A percentile compares a stretch with the other conserved stretches of the same genome.
These are phyloP conservation scores for Tenualosa thibaudeaui DNA, from an alignment of 2,797 vertebrate genomes.

Conservation along the genomic window DNA sequence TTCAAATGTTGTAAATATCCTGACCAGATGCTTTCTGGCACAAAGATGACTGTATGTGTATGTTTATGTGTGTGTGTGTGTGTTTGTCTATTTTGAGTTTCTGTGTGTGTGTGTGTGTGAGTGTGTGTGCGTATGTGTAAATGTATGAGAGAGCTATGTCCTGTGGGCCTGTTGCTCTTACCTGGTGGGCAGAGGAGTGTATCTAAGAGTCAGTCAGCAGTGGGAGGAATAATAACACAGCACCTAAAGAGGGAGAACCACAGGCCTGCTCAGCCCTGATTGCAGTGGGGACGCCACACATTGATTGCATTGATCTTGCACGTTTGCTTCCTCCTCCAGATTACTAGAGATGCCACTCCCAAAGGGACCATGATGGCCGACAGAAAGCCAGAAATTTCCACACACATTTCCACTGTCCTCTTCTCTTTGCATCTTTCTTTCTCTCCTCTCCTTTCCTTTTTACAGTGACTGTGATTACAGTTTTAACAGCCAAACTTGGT, in stretches of 20 bases:
- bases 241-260: slow-evolving; percentile 45
- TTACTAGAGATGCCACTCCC: slow-evolving; percentile 36
- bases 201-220: slow-evolving; percentile 41
- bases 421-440: not conserved
- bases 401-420: not conserved
- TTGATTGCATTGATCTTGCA: slow-evolving; percentile 49
- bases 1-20: too few species aligned
- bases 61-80: slow-evolving; percentile 3
- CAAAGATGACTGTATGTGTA: not conserved
- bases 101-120: not conserved
- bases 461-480: slow-evolving; percentile 37
- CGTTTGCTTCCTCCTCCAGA: slow-evolving; percentile 32
- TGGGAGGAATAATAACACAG: slow-evolving; percentile 35
- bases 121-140: not conserved
- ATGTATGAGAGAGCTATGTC: not conserved
- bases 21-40: too few species aligned
- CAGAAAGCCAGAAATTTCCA: slow-evolving; percentile 27
- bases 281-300: slow-evolving; percentile 34
- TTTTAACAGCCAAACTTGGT: slow-evolving; percentile 37
- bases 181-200: slow-evolving; percentile 19
- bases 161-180: too few species aligned
- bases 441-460: slow-evolving; percentile 26
- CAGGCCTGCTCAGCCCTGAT: slow-evolving; percentile 46
- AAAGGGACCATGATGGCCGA: slow-evolving; percentile 39
- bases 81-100: not conserved